phyloP scores from a whole-genome alignment of 2,797 vertebrate genomes.

The Aphelocoma californica region DNA sequence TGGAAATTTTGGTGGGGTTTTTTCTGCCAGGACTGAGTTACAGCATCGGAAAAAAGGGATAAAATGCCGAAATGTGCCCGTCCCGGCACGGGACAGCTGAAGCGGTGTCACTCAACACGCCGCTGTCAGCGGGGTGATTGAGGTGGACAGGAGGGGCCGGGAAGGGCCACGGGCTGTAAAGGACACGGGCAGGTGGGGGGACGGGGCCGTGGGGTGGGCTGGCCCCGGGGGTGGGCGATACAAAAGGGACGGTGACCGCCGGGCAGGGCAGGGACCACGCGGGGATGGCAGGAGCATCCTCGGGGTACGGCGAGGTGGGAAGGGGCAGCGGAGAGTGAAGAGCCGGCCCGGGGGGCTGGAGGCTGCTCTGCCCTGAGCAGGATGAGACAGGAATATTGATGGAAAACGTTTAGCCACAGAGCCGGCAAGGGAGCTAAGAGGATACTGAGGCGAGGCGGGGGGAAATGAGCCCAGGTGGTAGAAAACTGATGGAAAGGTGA shows the following conservation, averaged over 20 bases:
- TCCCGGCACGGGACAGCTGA: constrained; percentile 89
- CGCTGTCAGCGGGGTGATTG: constrained; percentile 91
- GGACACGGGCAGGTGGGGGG: constrained; percentile 94
- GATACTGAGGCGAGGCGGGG: background rate
- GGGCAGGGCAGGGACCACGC: background rate
- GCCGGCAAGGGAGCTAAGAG: background rate
- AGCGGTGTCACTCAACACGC: constrained; percentile 87
- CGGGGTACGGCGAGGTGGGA: background rate
- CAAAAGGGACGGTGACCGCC: constrained; percentile 51
- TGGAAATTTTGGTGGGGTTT: background rate
- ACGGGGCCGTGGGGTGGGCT: constrained; percentile 74
- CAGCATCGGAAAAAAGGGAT: constrained; percentile 23
- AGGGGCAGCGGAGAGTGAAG: background rate
- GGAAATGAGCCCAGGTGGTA: background rate
- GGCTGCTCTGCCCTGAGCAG: background rate
- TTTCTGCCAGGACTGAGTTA: background rate
- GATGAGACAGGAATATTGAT: background rate
- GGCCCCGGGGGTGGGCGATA: constrained; percentile 7
- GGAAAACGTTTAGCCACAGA: background rate
- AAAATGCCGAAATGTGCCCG: background rate
- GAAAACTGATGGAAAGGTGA: background rate
- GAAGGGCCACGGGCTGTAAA: constrained; percentile 87
- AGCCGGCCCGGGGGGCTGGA: background rate
- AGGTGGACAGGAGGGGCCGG: constrained; percentile 91
- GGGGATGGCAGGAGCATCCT: background rate